Evolutionary conservation across 2,888 invertebrate species (phyloP).

Genomic region (Cepaea hortensis): DNA sequence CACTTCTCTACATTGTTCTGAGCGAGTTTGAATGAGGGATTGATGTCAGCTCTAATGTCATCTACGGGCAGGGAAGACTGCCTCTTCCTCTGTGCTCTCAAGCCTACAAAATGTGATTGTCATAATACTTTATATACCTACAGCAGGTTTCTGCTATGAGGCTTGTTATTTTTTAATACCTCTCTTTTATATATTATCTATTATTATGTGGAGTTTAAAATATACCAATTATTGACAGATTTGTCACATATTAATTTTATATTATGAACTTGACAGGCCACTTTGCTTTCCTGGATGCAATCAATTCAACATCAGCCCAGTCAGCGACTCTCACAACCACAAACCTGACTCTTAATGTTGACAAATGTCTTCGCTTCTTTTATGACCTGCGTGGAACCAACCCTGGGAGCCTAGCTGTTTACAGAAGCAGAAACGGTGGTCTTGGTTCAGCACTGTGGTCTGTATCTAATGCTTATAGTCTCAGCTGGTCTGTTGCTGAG

Average conservation of each 20-base stretch:
- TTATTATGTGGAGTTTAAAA: too few species aligned
- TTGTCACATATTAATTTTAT: neutral
- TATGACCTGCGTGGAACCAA: slow-evolving; percentile 69
- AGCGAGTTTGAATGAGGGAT: too few species aligned
- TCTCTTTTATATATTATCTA: too few species aligned
- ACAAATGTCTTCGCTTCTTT: slow-evolving; percentile 78
- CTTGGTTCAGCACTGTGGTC: slow-evolving; percentile 64
- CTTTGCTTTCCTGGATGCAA: slow-evolving; percentile 73
- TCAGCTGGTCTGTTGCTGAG: slow-evolving; percentile 63
- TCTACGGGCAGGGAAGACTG: too few species aligned
- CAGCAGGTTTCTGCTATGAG: too few species aligned
- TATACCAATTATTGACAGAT: too few species aligned
- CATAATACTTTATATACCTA: too few species aligned
- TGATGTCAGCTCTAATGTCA: too few species aligned
- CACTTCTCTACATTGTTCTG: too few species aligned
- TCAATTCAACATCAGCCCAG: slow-evolving; percentile 71
- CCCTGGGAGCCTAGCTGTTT: slow-evolving; percentile 60
- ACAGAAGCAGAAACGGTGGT: slow-evolving; percentile 54
- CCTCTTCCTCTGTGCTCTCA: too few species aligned
- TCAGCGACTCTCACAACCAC: neutral
- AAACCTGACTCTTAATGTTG: neutral
- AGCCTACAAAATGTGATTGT: too few species aligned
- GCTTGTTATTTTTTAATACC: too few species aligned
- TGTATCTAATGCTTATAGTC: slow-evolving; percentile 60
- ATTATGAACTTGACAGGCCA: slow-evolving; percentile 55